Percentiles rank a stretch among this genome's conserved stretches.
phyloP scores from a whole-genome alignment of 2,797 vertebrate species.

The Antrozous pallidus region DNA sequence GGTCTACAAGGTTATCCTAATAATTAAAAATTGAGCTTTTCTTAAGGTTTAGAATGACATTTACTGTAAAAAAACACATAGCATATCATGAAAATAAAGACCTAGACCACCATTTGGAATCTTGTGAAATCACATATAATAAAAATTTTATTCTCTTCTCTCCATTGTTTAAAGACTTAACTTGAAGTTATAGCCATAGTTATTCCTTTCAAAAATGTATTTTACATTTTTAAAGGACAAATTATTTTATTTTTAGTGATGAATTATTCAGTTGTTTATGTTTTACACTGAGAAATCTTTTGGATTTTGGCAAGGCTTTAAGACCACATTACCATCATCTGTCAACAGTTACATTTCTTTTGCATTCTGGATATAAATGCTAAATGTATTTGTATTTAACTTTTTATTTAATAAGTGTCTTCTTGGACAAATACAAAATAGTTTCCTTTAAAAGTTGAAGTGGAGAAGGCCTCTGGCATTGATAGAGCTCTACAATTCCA shows the following conservation, averaged over 20 bases:
- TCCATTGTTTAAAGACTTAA: neutral
- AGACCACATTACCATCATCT: neutral
- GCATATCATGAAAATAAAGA: neutral
- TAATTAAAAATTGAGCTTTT: neutral
- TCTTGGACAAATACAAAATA: neutral
- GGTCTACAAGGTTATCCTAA: neutral
- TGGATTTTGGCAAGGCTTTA: slow-evolving; percentile 37
- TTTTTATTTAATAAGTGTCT: neutral
- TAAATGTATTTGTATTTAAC: neutral
- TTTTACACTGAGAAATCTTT: neutral
- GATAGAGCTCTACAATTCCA: neutral
- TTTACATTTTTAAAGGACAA: slow-evolving; percentile 40
- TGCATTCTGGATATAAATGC: neutral
- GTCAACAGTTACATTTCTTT: neutral
- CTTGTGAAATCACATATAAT: neutral
- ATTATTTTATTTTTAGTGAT: neutral
- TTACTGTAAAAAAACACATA: neutral
- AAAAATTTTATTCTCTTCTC: neutral
- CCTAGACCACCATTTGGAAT: neutral
- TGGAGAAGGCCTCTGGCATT: neutral
- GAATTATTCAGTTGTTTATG: slow-evolving; percentile 37
- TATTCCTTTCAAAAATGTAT: neutral
- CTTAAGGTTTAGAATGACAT: neutral
- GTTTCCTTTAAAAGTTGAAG: neutral
- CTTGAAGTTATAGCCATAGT: neutral